Percentiles rank a stretch among this genome's conserved stretches.
Evolutionary conservation across 2,113 vertebrate genomes (phyloP).

Genomic region (Arvicanthis niloticus): DNA sequence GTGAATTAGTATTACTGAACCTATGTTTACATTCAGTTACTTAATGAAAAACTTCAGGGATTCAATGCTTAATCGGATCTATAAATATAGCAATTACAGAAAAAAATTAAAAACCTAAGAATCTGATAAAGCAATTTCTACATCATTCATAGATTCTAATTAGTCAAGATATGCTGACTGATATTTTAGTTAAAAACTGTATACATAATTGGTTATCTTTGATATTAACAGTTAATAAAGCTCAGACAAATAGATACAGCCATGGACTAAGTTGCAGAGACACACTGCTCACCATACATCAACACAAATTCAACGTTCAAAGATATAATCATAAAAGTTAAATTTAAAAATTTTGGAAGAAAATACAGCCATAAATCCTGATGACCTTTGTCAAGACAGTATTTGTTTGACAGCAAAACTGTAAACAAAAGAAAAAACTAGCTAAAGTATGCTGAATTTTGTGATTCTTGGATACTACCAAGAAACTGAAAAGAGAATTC

Average conservation of each 20-base stretch:
- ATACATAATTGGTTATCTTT: not conserved
- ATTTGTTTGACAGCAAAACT: not conserved
- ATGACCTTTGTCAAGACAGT: not conserved
- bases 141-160: not conserved
- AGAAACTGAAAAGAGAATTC: not conserved
- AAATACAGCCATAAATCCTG: slow-evolving; percentile 18
- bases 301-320: slow-evolving; percentile 37
- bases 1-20: not conserved
- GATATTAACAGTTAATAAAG: not conserved
- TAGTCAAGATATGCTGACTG: slow-evolving; percentile 7
- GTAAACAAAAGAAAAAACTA: not conserved
- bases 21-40: not conserved
- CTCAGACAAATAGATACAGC: not conserved
- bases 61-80: not conserved
- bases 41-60: slow-evolving; percentile 25
- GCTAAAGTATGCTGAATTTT: not conserved
- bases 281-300: not conserved
- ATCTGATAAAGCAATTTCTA: slow-evolving; percentile 30
- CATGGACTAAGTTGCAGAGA: slow-evolving; percentile 3
- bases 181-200: not conserved
- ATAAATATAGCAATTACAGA: not conserved
- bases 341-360: slow-evolving; percentile 26
- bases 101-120: not conserved
- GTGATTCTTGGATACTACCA: not conserved
- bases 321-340: not conserved